A percentile compares a stretch with the other conserved stretches of the same genome.
phyloP scores from a whole-genome alignment of 92 coral and sea anemone genomes.

The Bergia puertoricense region DNA sequence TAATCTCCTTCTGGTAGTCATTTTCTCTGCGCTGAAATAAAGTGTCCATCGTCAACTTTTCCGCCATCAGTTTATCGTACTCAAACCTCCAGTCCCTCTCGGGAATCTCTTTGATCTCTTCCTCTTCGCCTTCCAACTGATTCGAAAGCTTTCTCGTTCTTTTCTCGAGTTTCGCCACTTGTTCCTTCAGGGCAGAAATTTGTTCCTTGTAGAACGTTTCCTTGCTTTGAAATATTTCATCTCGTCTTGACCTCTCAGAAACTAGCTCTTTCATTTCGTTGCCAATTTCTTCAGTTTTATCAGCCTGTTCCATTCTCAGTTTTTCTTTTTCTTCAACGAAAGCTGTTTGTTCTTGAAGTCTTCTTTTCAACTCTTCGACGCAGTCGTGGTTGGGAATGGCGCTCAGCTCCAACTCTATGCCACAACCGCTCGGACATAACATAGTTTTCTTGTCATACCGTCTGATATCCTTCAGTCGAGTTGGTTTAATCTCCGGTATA shows the following conservation, averaged over 20 bases:
- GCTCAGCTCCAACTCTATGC: constrained; percentile 59
- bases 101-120: constrained; percentile 42
- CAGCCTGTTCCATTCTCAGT: constrained; percentile 72
- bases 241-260: constrained; percentile 80
- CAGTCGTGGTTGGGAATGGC: constrained; percentile 81
- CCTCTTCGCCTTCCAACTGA: constrained; percentile 60
- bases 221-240: constrained; percentile 83
- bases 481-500: constrained; percentile 38
- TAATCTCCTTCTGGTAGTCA: constrained; percentile 70
- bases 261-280: constrained; percentile 75
- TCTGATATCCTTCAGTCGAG: constrained; percentile 75
- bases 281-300: constrained; percentile 73
- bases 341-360: constrained; percentile 47
- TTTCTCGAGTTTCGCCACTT: constrained; percentile 77
- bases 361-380: constrained; percentile 58
- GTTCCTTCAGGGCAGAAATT: constrained; percentile 81
- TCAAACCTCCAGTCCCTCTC: constrained; percentile 81
- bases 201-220: constrained; percentile 90
- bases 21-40: constrained; percentile 74
- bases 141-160: constrained; percentile 65
- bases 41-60: constrained; percentile 76
- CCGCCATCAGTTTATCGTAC: constrained; percentile 78
- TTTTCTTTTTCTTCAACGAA: constrained; percentile 47
- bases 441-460: constrained; percentile 88
- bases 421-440: constrained; percentile 85